Evolutionary conservation across 2,797 vertebrate species (phyloP), one percentile per base, ranked within the genome.

Genomic region (Sebastes elongatus): DNA sequence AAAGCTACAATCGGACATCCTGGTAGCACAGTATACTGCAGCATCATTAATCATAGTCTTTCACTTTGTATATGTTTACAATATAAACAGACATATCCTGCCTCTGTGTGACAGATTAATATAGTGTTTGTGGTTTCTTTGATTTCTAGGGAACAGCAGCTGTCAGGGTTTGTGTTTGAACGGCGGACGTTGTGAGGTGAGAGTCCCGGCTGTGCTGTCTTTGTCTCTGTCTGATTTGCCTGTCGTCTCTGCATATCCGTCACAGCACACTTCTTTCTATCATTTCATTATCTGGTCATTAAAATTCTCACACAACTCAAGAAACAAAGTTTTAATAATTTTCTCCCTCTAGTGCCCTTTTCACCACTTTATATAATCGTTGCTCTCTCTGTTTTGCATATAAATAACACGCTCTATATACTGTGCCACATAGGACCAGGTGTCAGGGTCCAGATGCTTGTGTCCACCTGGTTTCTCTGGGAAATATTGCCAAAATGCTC

Each of bases 151-250:
- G 88, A 96, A 96, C 93, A 95, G 85, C 84, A 96, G 95, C 92
- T 96, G 96, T 90, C 95, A 93, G 83, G 93, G 90, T 61, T 74
- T 86, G 88, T 96, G 95, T 90, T 73, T 93, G 84, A 96, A 96
- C 18, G 92, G 94, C 6, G 96, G 95, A 59, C 91, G 13, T 32
- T 96, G 96, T 85, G 94, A 96, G 95, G 96, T 96, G 83, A 89
- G 91, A 84, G 33, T 62, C 14, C 57, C 30, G 10, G 1, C 60
- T 63, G 3, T 25, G 18, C 20, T 57, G 55, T 4, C 22, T n/a
- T 30, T 61, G 2, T 62, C 2, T 66, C n/a, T 52, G 3, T 73
- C 20, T 67, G 2, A 78, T 83, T 68, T 70, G 13, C 25, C 60
- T 60, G 32, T 49, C 5, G 1, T 55, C 59, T 71, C 64, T 74